Evolutionary conservation across 2,797 vertebrate species (phyloP).

Genomic region (Onychomys torridus): DNA sequence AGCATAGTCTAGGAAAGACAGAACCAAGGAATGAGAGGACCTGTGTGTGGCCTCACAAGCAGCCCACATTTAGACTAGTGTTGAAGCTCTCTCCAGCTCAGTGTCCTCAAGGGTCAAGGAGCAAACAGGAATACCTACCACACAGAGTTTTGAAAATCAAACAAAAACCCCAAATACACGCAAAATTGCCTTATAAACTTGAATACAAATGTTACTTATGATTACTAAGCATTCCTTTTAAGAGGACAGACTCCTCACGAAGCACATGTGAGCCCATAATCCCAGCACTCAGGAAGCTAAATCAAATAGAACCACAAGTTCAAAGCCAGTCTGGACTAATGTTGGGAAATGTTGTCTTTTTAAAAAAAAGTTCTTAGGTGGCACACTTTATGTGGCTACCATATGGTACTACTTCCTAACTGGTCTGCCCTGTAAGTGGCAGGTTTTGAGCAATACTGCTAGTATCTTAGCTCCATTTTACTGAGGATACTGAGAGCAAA

Average conservation of each 20-base stretch:
- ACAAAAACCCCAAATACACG: not conserved
- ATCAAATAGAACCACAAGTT: not conserved
- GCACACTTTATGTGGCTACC: not conserved
- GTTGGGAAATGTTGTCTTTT: not conserved
- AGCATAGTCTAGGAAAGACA: not conserved
- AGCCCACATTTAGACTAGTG: not conserved
- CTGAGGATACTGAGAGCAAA: not conserved
- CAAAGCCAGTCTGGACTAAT: not conserved
- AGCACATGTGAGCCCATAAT: not conserved
- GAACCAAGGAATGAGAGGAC: not conserved
- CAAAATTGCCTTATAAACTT: constrained; percentile 5
- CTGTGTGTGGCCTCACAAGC: not conserved
- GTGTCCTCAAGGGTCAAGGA: not conserved
- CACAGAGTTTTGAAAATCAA: not conserved
- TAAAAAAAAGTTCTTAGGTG: not conserved
- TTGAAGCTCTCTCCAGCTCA: not conserved
- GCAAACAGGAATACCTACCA: not conserved
- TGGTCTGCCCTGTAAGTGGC: not conserved
- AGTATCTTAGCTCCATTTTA: not conserved
- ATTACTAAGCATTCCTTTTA: not conserved
- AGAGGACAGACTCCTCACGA: not conserved
- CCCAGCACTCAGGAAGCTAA: not conserved
- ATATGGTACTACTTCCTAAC: not conserved
- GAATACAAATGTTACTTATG: not conserved
- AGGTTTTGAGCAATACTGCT: not conserved